Evolutionary conservation across 1,140 invertebrate genomes (phyloP).

Genomic region (Bilobella aurantiaca): DNA sequence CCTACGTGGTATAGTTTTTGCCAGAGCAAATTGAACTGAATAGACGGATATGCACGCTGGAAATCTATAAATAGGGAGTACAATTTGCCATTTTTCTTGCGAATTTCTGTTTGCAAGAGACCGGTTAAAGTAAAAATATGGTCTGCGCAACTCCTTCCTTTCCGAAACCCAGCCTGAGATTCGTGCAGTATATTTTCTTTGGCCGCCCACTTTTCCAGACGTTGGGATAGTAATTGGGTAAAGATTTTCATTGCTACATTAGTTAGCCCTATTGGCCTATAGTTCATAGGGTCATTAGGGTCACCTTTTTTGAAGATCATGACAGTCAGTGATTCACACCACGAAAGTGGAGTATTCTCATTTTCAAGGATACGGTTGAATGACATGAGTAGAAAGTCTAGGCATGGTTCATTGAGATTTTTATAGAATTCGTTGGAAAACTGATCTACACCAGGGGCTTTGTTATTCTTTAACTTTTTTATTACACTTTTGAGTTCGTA

Average conservation of each 20-base stretch:
- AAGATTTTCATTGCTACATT: conserved; percentile 33
- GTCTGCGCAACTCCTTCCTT: conserved; percentile 28
- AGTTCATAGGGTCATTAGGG: conserved; percentile 26
- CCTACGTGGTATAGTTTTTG: conserved; percentile 30
- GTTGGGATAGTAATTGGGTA: conserved; percentile 26
- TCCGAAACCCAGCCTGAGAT: conserved; percentile 35
- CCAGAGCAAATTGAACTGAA: conserved; percentile 31
- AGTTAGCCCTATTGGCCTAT: conserved; percentile 34
- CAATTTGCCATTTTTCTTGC: conserved; percentile 15
- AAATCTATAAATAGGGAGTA: conserved; percentile 35
- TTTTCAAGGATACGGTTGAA: conserved; percentile 1
- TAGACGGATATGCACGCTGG: conserved; percentile 32
- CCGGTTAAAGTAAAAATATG: conserved; percentile 33
- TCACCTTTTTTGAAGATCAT: conserved; percentile 32
- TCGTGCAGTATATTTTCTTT: conserved; percentile 28
- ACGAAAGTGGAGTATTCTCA: conserved; percentile 5
- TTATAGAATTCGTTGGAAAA: conserved; percentile 38
- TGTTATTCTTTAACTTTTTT: conserved; percentile 18
- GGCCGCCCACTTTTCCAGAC: conserved; percentile 29
- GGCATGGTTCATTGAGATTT: conserved; percentile 28
- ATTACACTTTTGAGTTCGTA: background rate
- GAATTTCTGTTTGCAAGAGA: conserved; percentile 24
- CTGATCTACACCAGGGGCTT: conserved; percentile 37
- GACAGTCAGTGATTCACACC: background rate
- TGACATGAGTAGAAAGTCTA: background rate